phyloP scores from a whole-genome alignment of 2,797 vertebrate genomes.

The Thalassophryne amazonica region DNA sequence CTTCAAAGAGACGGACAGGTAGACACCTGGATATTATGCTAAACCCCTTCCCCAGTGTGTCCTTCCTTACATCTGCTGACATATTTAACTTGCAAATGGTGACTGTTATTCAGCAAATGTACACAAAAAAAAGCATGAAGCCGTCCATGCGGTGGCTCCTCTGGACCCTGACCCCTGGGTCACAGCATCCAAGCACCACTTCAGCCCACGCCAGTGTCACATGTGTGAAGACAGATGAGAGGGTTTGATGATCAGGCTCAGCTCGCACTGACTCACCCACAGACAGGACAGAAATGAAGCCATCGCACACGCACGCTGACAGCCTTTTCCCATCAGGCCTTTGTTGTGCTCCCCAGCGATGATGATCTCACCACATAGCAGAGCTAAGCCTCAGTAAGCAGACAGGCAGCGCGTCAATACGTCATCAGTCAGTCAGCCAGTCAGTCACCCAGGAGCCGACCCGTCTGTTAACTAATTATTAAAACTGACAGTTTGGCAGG shows the following conservation, averaged over 20 bases:
- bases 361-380: conserved; percentile 72
- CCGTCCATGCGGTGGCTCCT: conserved; percentile 36
- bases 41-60: conserved; percentile 60
- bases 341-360: conserved; percentile 59
- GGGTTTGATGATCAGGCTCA: conserved; percentile 57
- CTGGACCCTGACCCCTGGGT: conserved; percentile 54
- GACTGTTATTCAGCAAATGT: too few species aligned
- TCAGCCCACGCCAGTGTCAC: conserved; percentile 46
- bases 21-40: conserved; percentile 60
- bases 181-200: conserved; percentile 56
- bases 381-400: conserved; percentile 52
- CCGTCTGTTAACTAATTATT: too few species aligned
- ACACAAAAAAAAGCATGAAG: too few species aligned
- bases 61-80: conserved; percentile 33
- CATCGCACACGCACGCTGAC: conserved; percentile 46
- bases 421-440: conserved; percentile 26
- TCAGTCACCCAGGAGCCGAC: conserved; percentile 43
- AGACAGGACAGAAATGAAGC: conserved; percentile 63
- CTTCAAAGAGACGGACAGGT: conserved; percentile 61
- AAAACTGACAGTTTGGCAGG: too few species aligned
- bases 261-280: conserved; percentile 63
- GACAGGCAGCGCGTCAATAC: too few species aligned
- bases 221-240: conserved; percentile 39
- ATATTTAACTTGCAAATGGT: too few species aligned
- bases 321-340: conserved; percentile 61